A percentile compares a stretch with the other conserved stretches of the same genome.
Conservation (phyloP, 2,888 invertebrate genomes). For the Acleris laterana region DNA sequence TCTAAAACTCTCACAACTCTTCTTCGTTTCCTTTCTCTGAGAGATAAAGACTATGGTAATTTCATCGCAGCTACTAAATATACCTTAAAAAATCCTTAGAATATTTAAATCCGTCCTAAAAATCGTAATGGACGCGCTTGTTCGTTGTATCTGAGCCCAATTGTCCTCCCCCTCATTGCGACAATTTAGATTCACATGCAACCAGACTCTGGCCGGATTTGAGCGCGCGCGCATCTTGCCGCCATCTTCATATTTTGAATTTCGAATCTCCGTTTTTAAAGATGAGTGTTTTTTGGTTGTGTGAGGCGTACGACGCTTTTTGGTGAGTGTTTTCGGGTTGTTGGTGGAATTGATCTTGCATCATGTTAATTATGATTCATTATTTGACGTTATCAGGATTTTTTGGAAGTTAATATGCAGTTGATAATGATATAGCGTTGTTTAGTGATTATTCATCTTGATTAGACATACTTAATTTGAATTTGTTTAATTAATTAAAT, state of each 20-base stretch:
- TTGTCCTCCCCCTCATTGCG: conserved; percentile 66
- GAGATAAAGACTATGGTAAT: no score
- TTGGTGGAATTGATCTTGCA: no score
- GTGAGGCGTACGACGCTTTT: conserved; percentile 56
- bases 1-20: no score
- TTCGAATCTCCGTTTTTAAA: conserved; percentile 41
- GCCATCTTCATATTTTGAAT: conserved; percentile 29
- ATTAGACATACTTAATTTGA: no score
- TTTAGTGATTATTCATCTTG: no score
- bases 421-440: no score
- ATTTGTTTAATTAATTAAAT: no score
- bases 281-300: conserved; percentile 57
- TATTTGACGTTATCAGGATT: no score
- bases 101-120: conserved; percentile 20
- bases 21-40: no score
- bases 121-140: conserved; percentile 45
- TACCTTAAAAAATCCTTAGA: neutral
- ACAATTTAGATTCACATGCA: conserved; percentile 58
- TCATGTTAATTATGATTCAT: no score
- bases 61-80: no score
- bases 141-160: conserved; percentile 62
- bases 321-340: conserved; percentile 60
- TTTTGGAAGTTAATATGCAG: no score
- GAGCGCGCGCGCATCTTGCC: conserved; percentile 45
- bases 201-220: conserved; percentile 59